Percentiles rank a stretch among this genome's conserved stretches.
These are phyloP conservation scores for Cephalopachus bancanus DNA, from an alignment of 2,797 vertebrate species.

Conservation along the genomic window DNA sequence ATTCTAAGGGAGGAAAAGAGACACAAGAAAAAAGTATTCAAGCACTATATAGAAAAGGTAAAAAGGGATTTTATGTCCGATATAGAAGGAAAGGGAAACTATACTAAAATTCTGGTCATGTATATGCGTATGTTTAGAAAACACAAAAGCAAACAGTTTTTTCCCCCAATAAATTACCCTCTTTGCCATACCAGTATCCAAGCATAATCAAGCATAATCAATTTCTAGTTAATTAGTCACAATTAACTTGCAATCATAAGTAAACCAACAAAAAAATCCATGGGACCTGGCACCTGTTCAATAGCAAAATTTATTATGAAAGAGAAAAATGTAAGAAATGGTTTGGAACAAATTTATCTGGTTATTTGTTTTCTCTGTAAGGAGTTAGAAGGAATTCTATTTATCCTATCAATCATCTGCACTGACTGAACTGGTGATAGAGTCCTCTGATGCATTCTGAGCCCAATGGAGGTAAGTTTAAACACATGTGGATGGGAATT, in stretches of 20 bases:
- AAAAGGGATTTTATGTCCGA: background rate
- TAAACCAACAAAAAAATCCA: background rate
- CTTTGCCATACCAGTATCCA: background rate
- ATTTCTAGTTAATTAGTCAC: background rate
- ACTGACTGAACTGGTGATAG: background rate
- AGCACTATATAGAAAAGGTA: background rate
- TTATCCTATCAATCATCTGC: background rate
- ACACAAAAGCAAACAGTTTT: background rate
- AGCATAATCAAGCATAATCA: background rate
- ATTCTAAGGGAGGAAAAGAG: background rate
- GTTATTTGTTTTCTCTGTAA: background rate
- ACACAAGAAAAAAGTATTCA: background rate
- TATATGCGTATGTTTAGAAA: background rate
- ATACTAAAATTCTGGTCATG: too few relatives aligned
- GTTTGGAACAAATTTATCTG: background rate
- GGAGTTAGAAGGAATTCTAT: background rate
- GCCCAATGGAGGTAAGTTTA: background rate
- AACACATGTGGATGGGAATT: rapidly evolving
- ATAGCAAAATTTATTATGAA: background rate
- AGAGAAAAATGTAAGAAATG: background rate
- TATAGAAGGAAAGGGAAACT: background rate
- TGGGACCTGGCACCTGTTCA: background rate
- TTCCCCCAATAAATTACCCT: background rate
- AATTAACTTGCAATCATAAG: background rate
- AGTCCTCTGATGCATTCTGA: background rate